phyloP scores from a whole-genome alignment of 2,113 vertebrate species.

The Cervus canadensis region DNA sequence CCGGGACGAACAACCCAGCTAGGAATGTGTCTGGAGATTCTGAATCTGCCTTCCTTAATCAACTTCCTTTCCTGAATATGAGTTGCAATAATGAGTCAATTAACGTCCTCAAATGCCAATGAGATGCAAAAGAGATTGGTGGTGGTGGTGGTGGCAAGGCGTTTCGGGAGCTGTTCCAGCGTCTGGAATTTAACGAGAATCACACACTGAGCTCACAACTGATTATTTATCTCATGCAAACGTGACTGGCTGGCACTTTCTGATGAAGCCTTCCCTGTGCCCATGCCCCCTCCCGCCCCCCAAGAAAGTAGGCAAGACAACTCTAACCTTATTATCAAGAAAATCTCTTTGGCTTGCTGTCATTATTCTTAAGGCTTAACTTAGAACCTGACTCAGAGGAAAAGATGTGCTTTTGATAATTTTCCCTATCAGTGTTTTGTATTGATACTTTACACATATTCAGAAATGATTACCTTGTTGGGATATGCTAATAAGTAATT shows the following conservation, averaged over 20 bases:
- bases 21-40: constrained; percentile 85
- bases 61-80: constrained; percentile 86
- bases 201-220: constrained; percentile 73
- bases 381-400: not conserved
- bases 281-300: not conserved
- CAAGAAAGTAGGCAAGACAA: constrained; percentile 7
- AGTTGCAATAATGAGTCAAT: constrained; percentile 96
- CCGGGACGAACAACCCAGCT: constrained; percentile 81
- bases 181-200: constrained; percentile 83
- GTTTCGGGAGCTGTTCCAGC: constrained; percentile 78
- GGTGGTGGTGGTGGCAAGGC: constrained; percentile 70
- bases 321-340: not conserved
- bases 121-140: constrained; percentile 86
- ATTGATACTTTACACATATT: not conserved
- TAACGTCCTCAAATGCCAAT: constrained; percentile 92
- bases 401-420: not conserved
- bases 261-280: not conserved
- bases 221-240: constrained; percentile 78
- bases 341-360: not conserved
- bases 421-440: not conserved
- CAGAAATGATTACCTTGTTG: not conserved
- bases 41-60: constrained; percentile 92
- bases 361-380: not conserved
- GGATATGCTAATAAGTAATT: not conserved
- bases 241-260: constrained; percentile 62